Base-by-base conservation (phyloP, 2,888 invertebrate genomes). In the Phaedon cochleariae region DNA sequence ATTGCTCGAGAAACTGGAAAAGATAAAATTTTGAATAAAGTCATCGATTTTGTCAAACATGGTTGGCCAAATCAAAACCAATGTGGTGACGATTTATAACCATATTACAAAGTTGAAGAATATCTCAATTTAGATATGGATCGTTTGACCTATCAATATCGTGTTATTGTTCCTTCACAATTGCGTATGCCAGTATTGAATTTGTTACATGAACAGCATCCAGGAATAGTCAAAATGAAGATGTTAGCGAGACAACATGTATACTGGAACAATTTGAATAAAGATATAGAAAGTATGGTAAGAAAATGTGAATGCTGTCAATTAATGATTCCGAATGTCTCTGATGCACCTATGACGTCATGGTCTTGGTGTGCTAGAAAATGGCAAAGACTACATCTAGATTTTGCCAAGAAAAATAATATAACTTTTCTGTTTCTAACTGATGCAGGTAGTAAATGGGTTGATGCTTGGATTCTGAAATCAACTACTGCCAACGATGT, bases 371-470 rank as follows among this genome's bases (percentile, higher is more conserved):
- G 45, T 41, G 7, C 2, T 3, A 3, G 41, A 7, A 57, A 57
- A 45, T 57, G 51, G 59, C 59, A 59, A 15, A 12, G 49, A 17
- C 15, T 59, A 12, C 59, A 59, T 59, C 15, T 59, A 10, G 41
- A 31, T 17, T 21, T 59, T 12, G 51, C 57, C 17, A 45, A n/a
- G 22, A 41, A 57, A 1, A 41, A 18, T 37, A 0, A 7, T 9
- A n/a, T 41, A 20, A 45, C 51, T 26, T 68, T 72, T 62, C 55
- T 71, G 21, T 59, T 70, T 52, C 49, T 67, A 7, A 62, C 65
- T 15, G 68, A 74, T 59, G 29, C 57, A 41, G 54, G 29, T 49
- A 71, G 65, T 41, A 71, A 65, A 62, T 73, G 71, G 72, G 22
- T 72, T 21, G 69, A 72, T 41, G 70, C 67, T 15, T 65, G 70